phyloP scores from a whole-genome alignment of 2,113 vertebrate species.

The Oostethus manadensis region DNA sequence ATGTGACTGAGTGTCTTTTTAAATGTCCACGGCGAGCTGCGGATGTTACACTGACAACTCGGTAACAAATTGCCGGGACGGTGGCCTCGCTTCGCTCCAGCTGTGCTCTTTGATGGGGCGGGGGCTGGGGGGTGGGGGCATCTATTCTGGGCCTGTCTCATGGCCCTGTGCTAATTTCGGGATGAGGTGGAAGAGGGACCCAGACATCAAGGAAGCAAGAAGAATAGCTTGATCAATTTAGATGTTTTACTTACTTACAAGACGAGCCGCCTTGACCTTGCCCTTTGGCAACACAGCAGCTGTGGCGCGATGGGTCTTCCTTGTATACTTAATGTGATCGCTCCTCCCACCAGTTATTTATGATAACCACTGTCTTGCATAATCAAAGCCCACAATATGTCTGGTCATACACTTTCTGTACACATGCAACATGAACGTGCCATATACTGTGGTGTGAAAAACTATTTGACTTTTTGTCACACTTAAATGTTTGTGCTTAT shows the following conservation, averaged over 20 bases:
- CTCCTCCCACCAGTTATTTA: background rate
- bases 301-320: background rate
- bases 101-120: conserved; percentile 40
- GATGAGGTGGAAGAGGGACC: conserved; percentile 6
- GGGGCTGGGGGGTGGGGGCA: conserved; percentile 11
- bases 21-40: conserved; percentile 45
- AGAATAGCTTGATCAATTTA: too few relatives aligned
- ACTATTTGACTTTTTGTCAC: too few relatives aligned
- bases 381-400: too few relatives aligned
- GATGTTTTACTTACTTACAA: too few relatives aligned
- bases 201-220: conserved; percentile 7
- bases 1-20: conserved; percentile 63
- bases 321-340: too few relatives aligned
- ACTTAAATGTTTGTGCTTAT: too few relatives aligned
- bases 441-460: too few relatives aligned
- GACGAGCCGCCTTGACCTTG: background rate
- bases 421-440: too few relatives aligned
- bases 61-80: conserved; percentile 69
- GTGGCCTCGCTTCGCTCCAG: conserved; percentile 52
- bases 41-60: conserved; percentile 67
- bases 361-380: background rate
- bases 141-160: conserved; percentile 57
- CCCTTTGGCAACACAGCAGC: background rate
- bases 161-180: conserved; percentile 53
- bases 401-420: too few relatives aligned